Evolutionary conservation across 2,113 vertebrate genomes (phyloP).

Genomic region (Oophaga pumilio): DNA sequence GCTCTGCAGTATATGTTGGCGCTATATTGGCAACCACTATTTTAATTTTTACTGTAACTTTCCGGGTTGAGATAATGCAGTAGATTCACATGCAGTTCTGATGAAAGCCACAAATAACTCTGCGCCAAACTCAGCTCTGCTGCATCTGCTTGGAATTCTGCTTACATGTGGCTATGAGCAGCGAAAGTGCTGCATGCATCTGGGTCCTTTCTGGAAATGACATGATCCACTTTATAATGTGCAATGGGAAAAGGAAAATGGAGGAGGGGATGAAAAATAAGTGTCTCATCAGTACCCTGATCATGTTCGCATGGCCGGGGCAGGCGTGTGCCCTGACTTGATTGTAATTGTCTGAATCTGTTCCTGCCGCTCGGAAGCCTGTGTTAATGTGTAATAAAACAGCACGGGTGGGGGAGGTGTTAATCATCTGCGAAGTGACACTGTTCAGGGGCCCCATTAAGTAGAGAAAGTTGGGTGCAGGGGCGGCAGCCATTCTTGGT

Average conservation of each 20-base stretch:
- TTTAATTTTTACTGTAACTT: too few relatives aligned
- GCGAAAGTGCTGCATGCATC: constrained; percentile 69
- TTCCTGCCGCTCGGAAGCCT: constrained; percentile 95
- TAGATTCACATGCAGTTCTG: background rate
- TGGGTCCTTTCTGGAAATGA: constrained; percentile 83
- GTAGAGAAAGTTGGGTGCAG: constrained; percentile 46
- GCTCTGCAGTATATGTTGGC: too few relatives aligned
- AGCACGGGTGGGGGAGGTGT: constrained; percentile 83
- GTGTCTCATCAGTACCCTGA: constrained; percentile 99
- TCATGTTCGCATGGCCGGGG: constrained; percentile 94
- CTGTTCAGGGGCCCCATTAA: constrained; percentile 60
- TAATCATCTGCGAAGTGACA: constrained; percentile 87
- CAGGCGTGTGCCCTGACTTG: constrained; percentile 99
- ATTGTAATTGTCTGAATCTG: constrained; percentile 99
- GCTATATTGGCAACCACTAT: too few relatives aligned
- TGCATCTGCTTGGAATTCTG: background rate
- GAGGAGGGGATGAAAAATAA: constrained; percentile 86
- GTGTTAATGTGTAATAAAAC: constrained; percentile 97
- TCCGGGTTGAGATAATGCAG: background rate
- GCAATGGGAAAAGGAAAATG: constrained; percentile 75
- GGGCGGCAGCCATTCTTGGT: constrained; percentile 15
- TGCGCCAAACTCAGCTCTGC: background rate
- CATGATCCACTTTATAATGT: constrained; percentile 87
- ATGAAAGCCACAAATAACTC: background rate
- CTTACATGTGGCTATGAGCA: background rate